A percentile compares a stretch with the other conserved stretches of the same genome.
Conservation (phyloP, 1,140 invertebrate genomes). For the Lepidurus packardi region DNA sequence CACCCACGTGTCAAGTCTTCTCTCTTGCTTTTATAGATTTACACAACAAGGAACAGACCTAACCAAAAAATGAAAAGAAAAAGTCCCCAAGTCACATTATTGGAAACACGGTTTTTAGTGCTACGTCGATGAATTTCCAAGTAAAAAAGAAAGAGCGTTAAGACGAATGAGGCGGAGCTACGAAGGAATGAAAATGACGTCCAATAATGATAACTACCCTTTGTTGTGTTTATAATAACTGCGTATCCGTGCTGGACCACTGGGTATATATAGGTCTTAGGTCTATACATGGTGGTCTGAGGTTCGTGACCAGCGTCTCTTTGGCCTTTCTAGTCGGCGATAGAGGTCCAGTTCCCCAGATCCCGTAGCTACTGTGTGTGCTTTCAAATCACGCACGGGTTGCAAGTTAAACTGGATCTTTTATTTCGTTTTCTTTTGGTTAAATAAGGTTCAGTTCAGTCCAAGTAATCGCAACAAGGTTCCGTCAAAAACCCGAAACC, state of each 20-base stretch:
- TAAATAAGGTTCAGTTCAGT: background rate
- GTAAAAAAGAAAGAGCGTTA: too few species aligned
- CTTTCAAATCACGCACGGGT: slow-evolving; percentile 6
- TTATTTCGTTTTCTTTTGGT: background rate
- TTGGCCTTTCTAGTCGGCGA: background rate
- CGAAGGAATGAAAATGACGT: too few species aligned
- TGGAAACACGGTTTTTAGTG: background rate
- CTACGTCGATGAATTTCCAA: background rate
- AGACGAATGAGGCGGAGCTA: too few species aligned
- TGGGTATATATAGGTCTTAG: background rate
- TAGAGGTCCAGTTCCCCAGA: background rate
- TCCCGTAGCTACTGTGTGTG: background rate
- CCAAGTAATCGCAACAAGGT: too few species aligned
- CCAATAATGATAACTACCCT: background rate
- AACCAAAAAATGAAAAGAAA: background rate
- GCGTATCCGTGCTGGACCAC: background rate
- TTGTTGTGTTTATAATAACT: background rate
- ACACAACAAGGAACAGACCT: background rate
- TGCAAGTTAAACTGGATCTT: background rate
- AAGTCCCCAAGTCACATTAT: background rate
- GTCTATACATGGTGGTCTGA: background rate
- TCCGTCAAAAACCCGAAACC: too few species aligned
- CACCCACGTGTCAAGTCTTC: background rate
- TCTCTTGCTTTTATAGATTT: background rate
- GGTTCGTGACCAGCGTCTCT: background rate